Evolutionary conservation across 2,113 vertebrate species (phyloP).

Genomic region (Microtus richardsoni): DNA sequence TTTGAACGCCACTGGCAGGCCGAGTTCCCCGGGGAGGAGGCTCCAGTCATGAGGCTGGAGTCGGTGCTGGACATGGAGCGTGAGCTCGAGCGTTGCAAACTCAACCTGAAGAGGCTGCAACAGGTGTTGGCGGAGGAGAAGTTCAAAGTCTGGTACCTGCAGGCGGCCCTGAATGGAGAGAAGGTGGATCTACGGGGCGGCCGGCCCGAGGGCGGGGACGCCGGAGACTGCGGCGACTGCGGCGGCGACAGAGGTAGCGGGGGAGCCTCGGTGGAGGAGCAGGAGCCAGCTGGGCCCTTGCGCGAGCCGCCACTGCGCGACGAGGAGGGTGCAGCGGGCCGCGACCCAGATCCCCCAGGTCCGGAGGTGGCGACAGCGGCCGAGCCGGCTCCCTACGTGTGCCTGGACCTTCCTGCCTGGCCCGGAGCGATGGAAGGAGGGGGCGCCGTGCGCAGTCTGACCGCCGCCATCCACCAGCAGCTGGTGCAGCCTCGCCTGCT

Average conservation of each 20-base stretch:
- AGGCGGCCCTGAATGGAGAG: constrained; percentile 89
- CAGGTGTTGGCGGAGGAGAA: constrained; percentile 92
- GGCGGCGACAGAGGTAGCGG: not conserved
- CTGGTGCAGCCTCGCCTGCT: constrained; percentile 67
- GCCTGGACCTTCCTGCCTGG: constrained; percentile 55
- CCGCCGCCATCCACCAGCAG: constrained; percentile 69
- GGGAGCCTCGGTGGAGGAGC: not conserved
- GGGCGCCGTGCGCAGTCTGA: constrained; percentile 76
- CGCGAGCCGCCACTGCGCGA: not conserved
- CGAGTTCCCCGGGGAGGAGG: constrained; percentile 92
- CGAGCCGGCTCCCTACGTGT: not conserved
- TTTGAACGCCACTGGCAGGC: constrained; percentile 93
- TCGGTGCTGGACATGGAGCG: constrained; percentile 89
- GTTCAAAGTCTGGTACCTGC: constrained; percentile 94
- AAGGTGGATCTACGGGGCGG: constrained; percentile 69
- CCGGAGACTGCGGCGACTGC: not conserved
- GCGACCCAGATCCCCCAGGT: constrained; percentile 73
- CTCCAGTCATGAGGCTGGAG: constrained; percentile 89
- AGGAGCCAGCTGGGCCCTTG: not conserved
- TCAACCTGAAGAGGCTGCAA: constrained; percentile 90
- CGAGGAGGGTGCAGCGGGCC: constrained; percentile 25
- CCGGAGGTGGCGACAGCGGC: not conserved
- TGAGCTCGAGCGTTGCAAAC: constrained; percentile 91
- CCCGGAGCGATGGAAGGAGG: constrained; percentile 69
- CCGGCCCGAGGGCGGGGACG: constrained; percentile 29